Base-by-base conservation (phyloP, 1,140 invertebrate species). In the Aphidius ervi region DNA sequence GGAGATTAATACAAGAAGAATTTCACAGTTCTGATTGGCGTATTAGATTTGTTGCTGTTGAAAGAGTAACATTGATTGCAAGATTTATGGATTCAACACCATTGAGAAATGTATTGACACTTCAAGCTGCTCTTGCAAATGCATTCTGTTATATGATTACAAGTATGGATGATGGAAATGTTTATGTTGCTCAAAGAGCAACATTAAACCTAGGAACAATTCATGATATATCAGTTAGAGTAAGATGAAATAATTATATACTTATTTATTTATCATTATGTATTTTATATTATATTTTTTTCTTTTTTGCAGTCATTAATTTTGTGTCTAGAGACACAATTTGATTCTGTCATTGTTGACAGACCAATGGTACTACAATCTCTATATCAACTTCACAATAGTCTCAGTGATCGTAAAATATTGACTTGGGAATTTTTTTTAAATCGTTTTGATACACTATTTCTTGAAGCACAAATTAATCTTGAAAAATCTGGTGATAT, bases 381-480 rank as follows among this genome's bases (percentile, higher is more conserved):
- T 0, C 84, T 99, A 16, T 95, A 96, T 78, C 93, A 98, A 73
- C 82, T 99, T 3, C 92, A 96, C 70, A 97, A 96, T 73, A 90
- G 93, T 6, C 83, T 99, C 4, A 91, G 90, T 63, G 93, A 98
- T 72, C 83, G 95, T 46, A 87, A 88, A 65, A 93, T 99, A 62
- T 82, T 99, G 6, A 88, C 88, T 2, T 99, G 97, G 97, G 95
- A 99, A 61, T 99, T 99, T 81, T 99, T 99, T 75, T 83, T 98
- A 5, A 95, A 95, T 76, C 86, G 97, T 52, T 99, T 99, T 77
- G 97, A 99, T 73, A 90, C 93, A 0, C 80, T 99, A 3, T 97
- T 96, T 68, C 78, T 99, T 9, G 98, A 99, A 79, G 93, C 94
- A 2, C 95, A 98, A 80, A 89, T 98, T 40, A 89, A 86, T 71